Conservation (phyloP, 2,113 vertebrate genomes). For the Onychostruthus taczanowskii region DNA sequence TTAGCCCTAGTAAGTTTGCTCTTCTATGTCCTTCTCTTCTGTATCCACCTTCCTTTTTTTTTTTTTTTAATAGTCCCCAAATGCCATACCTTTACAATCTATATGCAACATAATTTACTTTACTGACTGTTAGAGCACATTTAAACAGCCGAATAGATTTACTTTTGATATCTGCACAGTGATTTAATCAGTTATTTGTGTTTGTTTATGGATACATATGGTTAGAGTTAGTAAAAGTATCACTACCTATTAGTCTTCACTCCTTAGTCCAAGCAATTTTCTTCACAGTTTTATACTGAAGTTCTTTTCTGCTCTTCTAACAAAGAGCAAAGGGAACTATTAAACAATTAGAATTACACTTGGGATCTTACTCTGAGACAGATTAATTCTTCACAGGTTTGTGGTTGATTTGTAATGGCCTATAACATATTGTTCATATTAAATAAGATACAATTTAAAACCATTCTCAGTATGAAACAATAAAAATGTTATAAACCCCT, state of each 20-base stretch:
- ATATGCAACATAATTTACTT: not conserved
- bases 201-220: constrained; percentile 3
- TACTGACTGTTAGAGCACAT: not conserved
- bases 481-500: constrained; percentile 12
- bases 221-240: constrained; percentile 15
- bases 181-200: constrained; percentile 23
- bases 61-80: not conserved
- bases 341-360: constrained; percentile 41
- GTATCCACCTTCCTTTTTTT: not conserved
- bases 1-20: not conserved
- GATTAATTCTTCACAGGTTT: constrained; percentile 54
- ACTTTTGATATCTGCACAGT: not conserved
- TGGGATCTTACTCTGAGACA: constrained; percentile 23
- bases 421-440: constrained; percentile 35
- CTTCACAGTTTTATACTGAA: not conserved
- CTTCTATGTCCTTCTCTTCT: not conserved
- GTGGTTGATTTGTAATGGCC: constrained; percentile 34
- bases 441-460: constrained; percentile 23
- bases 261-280: constrained; percentile 23
- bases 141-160: constrained; percentile 26
- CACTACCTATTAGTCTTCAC: constrained; percentile 4
- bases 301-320: constrained; percentile 25
- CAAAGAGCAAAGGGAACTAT: constrained; percentile 33
- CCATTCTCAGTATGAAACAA: not conserved
- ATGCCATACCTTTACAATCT: not conserved